These are phyloP conservation scores for Epinotia nisella DNA, from an alignment of 2,888 invertebrate species.

Conservation along the genomic window DNA sequence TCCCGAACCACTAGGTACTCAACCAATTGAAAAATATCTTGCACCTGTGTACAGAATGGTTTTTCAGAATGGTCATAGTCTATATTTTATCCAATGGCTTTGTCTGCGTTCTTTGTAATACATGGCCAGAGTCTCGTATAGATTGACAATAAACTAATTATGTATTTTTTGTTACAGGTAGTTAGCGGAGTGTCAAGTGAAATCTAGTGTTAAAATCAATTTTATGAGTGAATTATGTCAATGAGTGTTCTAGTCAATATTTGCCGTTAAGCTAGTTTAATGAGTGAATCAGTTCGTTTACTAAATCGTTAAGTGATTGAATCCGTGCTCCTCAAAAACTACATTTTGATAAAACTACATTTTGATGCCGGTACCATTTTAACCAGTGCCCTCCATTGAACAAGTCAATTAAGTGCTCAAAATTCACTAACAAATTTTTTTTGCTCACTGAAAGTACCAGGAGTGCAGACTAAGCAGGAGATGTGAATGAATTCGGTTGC, in stretches of 20 bases:
- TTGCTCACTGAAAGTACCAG: not conserved
- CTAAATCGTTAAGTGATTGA: conserved; percentile 1
- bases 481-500: not conserved
- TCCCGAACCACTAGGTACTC: too few relatives aligned
- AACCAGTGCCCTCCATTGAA: conserved; percentile 12
- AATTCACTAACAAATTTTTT: not conserved
- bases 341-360: not conserved
- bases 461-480: not conserved
- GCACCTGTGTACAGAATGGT: too few relatives aligned
- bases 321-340: conserved; percentile 25
- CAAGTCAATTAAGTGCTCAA: conserved; percentile 23
- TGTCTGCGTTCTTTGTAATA: too few relatives aligned
- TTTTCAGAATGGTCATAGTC: too few relatives aligned
- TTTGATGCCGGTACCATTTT: conserved; percentile 7
- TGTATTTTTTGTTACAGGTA: conserved; percentile 37
- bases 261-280: not conserved
- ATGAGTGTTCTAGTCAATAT: not conserved
- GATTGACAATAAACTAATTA: not conserved
- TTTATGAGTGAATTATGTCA: not conserved
- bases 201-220: conserved; percentile 17
- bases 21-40: too few relatives aligned
- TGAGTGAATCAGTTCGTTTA: not conserved
- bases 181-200: conserved; percentile 22
- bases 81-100: too few relatives aligned
- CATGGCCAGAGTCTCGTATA: too few relatives aligned